Evolutionary conservation across 2,113 vertebrate species (phyloP).

Genomic region (Ia io): DNA sequence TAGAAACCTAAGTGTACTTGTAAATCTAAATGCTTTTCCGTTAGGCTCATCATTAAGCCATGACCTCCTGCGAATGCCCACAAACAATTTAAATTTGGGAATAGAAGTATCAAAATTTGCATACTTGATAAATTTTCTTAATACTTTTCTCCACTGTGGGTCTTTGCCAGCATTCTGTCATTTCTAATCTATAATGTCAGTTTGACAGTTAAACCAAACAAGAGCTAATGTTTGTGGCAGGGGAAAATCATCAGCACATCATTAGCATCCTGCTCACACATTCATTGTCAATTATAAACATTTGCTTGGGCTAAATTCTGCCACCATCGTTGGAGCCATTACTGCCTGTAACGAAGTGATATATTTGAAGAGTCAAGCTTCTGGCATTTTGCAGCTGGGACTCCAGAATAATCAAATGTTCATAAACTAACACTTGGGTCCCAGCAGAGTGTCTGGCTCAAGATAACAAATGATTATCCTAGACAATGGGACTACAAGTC

Average conservation of each 20-base stretch:
- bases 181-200: background rate
- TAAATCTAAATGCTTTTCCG: constrained; percentile 1
- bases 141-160: background rate
- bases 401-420: constrained; percentile 58
- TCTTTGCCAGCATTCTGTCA: constrained; percentile 47
- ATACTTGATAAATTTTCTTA: constrained; percentile 28
- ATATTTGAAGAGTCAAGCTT: constrained; percentile 54
- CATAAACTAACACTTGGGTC: constrained; percentile 26
- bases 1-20: background rate
- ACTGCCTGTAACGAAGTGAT: constrained; percentile 40
- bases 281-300: constrained; percentile 57
- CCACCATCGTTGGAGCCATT: constrained; percentile 26
- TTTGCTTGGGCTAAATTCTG: constrained; percentile 54
- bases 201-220: constrained; percentile 37
- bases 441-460: constrained; percentile 9
- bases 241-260: constrained; percentile 31
- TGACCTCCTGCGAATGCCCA: constrained; percentile 14
- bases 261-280: constrained; percentile 53
- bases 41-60: constrained; percentile 29
- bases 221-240: constrained; percentile 24
- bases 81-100: constrained; percentile 43
- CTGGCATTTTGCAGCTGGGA: constrained; percentile 61
- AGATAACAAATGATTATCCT: constrained; percentile 46
- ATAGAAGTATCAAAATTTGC: background rate
- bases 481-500: background rate